Conservation (phyloP, 2,888 invertebrate species). For the Noctua fimbriata region DNA sequence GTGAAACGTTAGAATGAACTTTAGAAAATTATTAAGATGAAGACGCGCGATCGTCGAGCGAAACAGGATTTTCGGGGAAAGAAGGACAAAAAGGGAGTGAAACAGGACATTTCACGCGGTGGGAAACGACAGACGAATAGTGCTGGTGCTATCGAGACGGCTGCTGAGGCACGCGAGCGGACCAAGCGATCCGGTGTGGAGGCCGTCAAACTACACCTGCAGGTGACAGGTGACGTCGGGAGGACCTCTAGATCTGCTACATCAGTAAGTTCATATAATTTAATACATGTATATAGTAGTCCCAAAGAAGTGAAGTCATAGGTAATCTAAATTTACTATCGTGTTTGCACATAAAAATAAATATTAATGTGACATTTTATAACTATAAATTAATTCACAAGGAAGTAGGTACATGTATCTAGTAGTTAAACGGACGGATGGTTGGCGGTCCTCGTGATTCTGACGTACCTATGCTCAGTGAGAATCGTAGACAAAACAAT, state of each 20-base stretch:
- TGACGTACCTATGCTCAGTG: constrained; percentile 51
- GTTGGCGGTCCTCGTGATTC: constrained; percentile 59
- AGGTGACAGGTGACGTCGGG: constrained; percentile 85
- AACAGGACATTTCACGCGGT: constrained; percentile 67
- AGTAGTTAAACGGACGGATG: constrained; percentile 43
- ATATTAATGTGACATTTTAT: constrained; percentile 44
- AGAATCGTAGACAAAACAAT: constrained; percentile 65
- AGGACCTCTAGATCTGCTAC: constrained; percentile 87
- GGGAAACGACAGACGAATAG: constrained; percentile 65
- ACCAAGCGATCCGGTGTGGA: constrained; percentile 85
- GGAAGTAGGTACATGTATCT: constrained; percentile 37
- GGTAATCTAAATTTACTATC: constrained; percentile 39
- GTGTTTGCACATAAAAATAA: constrained; percentile 42
- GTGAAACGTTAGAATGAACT: constrained; percentile 69
- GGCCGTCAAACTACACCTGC: constrained; percentile 85
- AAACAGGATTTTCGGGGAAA: constrained; percentile 74
- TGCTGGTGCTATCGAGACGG: constrained; percentile 56
- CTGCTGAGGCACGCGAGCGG: constrained; percentile 72
- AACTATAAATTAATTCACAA: constrained; percentile 47
- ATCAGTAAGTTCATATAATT: constrained; percentile 74
- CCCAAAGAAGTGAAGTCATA: constrained; percentile 38
- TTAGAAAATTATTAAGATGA: constrained; percentile 78
- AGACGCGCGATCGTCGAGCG: constrained; percentile 79
- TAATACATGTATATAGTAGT: background rate
- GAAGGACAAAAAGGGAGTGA: constrained; percentile 70